Evolutionary conservation across 2,113 vertebrate genomes (phyloP).

Genomic region (Colistium nudipinnis): DNA sequence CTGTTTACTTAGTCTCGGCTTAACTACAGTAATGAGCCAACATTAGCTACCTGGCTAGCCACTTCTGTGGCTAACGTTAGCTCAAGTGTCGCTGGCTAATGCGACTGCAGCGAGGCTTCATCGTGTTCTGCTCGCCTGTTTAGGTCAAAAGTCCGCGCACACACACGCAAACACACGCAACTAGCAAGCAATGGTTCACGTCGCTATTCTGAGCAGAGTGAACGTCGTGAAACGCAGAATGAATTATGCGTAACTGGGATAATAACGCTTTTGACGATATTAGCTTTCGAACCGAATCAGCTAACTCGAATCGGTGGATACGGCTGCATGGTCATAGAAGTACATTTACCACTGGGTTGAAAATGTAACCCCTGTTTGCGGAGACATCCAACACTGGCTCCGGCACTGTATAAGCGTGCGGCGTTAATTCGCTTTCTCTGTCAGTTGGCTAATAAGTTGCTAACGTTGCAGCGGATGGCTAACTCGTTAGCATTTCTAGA

Average conservation of each 20-base stretch:
- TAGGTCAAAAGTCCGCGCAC: slow-evolving; percentile 8
- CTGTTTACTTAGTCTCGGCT: slow-evolving; percentile 31
- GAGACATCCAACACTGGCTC: not conserved
- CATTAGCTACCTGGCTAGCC: slow-evolving; percentile 45
- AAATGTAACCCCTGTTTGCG: not conserved
- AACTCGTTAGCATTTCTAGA: slow-evolving; percentile 58
- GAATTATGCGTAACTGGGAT: slow-evolving; percentile 2
- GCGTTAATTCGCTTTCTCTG: slow-evolving; percentile 9
- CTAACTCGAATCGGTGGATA: not conserved
- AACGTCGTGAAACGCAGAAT: not conserved
- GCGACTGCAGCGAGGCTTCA: slow-evolving; percentile 45
- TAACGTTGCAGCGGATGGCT: slow-evolving; percentile 61
- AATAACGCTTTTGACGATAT: slow-evolving; percentile 2
- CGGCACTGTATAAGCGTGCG: slow-evolving; percentile 5
- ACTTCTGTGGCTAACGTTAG: slow-evolving; percentile 62
- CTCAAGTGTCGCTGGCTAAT: slow-evolving; percentile 64
- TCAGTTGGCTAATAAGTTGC: slow-evolving; percentile 31
- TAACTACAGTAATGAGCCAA: slow-evolving; percentile 43
- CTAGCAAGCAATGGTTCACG: slow-evolving; percentile 1
- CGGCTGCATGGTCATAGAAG: slow-evolving; percentile 22
- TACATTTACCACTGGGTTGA: slow-evolving; percentile 2
- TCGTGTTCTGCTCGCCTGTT: slow-evolving; percentile 56
- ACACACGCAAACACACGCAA: not conserved
- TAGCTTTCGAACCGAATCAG: slow-evolving; percentile 2
- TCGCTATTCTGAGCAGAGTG: not conserved